Percentiles rank a stretch among this genome's conserved stretches.
Conservation (phyloP, 1,140 invertebrate species). For the Mylabris phalerata region DNA sequence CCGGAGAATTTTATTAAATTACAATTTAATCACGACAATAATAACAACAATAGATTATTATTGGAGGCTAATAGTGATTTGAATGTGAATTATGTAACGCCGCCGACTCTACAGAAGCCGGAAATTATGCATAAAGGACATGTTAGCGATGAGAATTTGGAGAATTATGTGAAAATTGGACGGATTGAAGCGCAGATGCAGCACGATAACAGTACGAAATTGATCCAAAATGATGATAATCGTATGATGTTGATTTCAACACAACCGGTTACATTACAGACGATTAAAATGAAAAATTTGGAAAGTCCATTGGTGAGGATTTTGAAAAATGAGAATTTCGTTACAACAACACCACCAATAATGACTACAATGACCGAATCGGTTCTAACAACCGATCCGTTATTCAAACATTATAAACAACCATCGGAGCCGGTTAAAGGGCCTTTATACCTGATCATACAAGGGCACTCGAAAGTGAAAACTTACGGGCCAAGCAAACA, state of each 20-base stretch:
- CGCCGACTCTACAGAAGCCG: constrained; percentile 16
- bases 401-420: constrained; percentile 58
- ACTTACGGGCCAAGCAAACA: constrained; percentile 64
- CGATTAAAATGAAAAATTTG: too few relatives aligned
- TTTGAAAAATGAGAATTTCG: constrained; percentile 16
- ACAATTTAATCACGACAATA: constrained; percentile 20
- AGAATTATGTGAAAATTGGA: constrained; percentile 43
- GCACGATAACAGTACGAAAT: too few relatives aligned
- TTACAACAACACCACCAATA: constrained; percentile 10
- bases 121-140: constrained; percentile 40
- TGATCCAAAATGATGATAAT: too few relatives aligned
- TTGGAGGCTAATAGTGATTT: constrained; percentile 28
- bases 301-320: background rate
- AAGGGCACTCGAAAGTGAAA: constrained; percentile 76
- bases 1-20: constrained; percentile 24
- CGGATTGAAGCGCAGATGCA: constrained; percentile 43
- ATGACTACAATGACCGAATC: constrained; percentile 41
- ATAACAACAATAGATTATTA: constrained; percentile 20
- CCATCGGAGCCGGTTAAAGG: constrained; percentile 53
- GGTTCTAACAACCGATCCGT: constrained; percentile 45
- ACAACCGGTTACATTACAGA: too few relatives aligned
- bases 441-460: constrained; percentile 71
- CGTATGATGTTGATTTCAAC: too few relatives aligned
- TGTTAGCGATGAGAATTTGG: constrained; percentile 40
- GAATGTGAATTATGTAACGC: constrained; percentile 31